Percentiles rank a stretch among this genome's conserved stretches.
Evolutionary conservation across 2,888 invertebrate genomes (phyloP).

Genomic region (Escarpia spicata): DNA sequence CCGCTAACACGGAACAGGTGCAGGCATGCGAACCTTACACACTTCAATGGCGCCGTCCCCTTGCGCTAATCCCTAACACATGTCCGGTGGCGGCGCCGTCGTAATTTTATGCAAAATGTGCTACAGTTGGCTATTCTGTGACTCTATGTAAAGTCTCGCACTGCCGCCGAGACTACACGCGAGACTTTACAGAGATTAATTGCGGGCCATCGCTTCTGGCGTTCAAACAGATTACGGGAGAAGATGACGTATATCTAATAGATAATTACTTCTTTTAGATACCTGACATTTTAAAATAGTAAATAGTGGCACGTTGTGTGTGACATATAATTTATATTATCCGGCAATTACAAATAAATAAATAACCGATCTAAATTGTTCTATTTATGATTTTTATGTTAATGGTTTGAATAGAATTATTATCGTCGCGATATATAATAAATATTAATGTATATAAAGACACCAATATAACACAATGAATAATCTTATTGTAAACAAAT

Average conservation of each 20-base stretch:
- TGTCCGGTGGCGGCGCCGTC: background rate
- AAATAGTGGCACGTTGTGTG: too few relatives aligned
- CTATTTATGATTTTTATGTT: too few relatives aligned
- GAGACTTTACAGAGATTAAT: background rate
- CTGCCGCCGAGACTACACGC: background rate
- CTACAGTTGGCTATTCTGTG: conserved; percentile 25
- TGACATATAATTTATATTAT: too few relatives aligned
- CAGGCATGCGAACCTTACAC: conserved; percentile 24
- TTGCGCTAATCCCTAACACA: background rate
- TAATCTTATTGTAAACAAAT: too few relatives aligned
- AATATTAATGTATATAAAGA: too few relatives aligned
- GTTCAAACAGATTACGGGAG: background rate
- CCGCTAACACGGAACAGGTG: conserved; percentile 34
- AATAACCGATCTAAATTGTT: too few relatives aligned
- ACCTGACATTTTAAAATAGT: too few relatives aligned
- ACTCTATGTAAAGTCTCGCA: conserved; percentile 27
- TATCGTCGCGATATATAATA: too few relatives aligned
- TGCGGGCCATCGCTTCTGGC: background rate
- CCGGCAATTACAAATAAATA: too few relatives aligned
- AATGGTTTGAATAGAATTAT: too few relatives aligned
- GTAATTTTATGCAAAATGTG: background rate
- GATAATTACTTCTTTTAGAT: too few relatives aligned
- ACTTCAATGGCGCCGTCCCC: background rate
- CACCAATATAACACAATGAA: too few relatives aligned
- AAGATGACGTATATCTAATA: background rate